These are phyloP conservation scores for Lacerta agilis DNA, from an alignment of 2,797 vertebrate genomes.

Conservation along the genomic window DNA sequence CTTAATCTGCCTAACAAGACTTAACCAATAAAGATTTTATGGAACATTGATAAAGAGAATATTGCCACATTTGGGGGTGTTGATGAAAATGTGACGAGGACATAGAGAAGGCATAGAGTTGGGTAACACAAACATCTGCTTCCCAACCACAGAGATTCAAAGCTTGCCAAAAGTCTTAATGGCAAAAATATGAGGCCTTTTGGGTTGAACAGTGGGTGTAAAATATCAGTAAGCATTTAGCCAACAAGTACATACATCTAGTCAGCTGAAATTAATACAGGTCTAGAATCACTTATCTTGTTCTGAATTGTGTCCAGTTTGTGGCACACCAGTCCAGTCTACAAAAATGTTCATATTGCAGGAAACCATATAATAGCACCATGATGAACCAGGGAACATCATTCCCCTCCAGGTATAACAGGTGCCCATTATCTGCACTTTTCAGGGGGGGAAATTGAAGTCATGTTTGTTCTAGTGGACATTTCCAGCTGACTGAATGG, in stretches of 20 bases:
- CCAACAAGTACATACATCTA: not conserved
- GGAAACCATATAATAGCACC: not conserved
- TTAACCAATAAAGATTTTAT: too few relatives aligned
- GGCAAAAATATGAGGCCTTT: too few relatives aligned
- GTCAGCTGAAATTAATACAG: not conserved
- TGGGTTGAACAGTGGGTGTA: too few relatives aligned
- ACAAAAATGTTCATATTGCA: not conserved
- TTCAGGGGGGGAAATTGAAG: too few relatives aligned
- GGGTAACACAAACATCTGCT: not conserved
- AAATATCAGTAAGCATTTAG: too few relatives aligned
- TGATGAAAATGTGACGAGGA: not conserved
- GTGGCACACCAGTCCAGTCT: not conserved
- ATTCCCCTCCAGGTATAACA: too few relatives aligned
- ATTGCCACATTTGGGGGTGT: not conserved
- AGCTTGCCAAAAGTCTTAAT: not conserved
- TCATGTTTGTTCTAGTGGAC: too few relatives aligned
- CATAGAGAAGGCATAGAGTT: not conserved
- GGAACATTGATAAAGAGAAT: too few relatives aligned
- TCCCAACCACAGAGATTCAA: not conserved
- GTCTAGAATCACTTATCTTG: not conserved
- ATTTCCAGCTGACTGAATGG: too few relatives aligned
- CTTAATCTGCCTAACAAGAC: not conserved
- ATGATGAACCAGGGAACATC: too few relatives aligned
- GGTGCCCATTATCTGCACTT: too few relatives aligned
- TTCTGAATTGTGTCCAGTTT: not conserved